Base-by-base conservation (phyloP, 2,888 invertebrate species). In the Apamea anceps region DNA sequence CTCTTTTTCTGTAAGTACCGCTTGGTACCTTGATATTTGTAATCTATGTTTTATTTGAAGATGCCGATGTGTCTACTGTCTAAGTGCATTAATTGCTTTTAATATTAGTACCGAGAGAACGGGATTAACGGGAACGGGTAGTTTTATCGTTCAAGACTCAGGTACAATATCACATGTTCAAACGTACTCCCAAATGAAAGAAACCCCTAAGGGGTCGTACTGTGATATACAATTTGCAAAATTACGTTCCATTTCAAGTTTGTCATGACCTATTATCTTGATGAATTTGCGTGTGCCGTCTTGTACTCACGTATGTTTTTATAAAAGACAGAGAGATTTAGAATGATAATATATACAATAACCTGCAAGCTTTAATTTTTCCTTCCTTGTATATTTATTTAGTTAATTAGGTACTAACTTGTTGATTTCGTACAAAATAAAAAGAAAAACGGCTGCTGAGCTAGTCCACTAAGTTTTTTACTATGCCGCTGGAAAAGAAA, bases 141-240 rank as follows among this genome's bases (percentile, higher is more conserved):
- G 75, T 66, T 72, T 68, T 72, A 73, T 72, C 63, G 79, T 73
- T 76, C 62, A 74, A 90, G 86, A 89, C 86, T 89, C 84, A 87
- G 77, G 85, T 89, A 91, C 90, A 91, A 91, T 90, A 92, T 89
- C 83, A 91, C 91, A 91, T 91, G 84, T 92, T 90, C 86, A 87
- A 88, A 91, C 91, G 88, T 91, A 89, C 87, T 91, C 86, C 89
- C 85, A 91, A 91, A 93, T 90, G 90, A 92, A 93, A 91, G 83
- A 83, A 90, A 85, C 86, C 90, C 91, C 87, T 63, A 81, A 87
- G 90, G 91, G 90, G 87, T 89, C 87, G 86, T 86, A 87, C 90
- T 81, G 90, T 92, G 90, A 92, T 93, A 90, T 90, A 93, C 93
- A 93, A 93, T 94, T 93, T 93, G 89, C 90, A 91, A 93, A 93